A percentile compares a stretch with the other conserved stretches of the same genome.
phyloP scores from a whole-genome alignment of 2,797 vertebrate species.

The Pseudochromis fuscus region DNA sequence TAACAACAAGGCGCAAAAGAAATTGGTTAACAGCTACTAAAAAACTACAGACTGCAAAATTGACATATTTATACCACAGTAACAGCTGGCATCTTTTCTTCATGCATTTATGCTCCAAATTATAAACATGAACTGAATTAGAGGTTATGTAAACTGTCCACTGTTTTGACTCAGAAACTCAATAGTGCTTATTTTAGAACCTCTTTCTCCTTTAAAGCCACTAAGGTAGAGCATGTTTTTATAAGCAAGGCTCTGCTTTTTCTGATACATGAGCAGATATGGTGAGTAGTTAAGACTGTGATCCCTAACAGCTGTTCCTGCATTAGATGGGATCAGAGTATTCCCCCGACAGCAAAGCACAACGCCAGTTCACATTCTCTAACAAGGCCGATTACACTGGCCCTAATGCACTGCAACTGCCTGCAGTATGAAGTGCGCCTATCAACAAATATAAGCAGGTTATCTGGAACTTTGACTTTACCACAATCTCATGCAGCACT shows the following conservation, averaged over 20 bases:
- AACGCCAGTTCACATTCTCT: conserved; percentile 71
- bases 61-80: conserved; percentile 10
- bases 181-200: conserved; percentile 68
- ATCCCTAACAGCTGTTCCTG: conserved; percentile 83
- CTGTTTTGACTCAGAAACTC: conserved; percentile 51
- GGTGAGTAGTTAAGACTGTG: conserved; percentile 76
- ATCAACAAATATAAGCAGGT: background rate
- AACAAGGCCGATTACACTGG: conserved; percentile 68
- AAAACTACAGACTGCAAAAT: conserved; percentile 23
- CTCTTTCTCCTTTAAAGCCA: conserved; percentile 59
- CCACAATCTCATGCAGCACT: background rate
- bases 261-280: conserved; percentile 77
- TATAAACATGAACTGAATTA: conserved; percentile 44
- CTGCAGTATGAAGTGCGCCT: conserved; percentile 16
- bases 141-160: conserved; percentile 39
- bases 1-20: background rate
- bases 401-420: conserved; percentile 36
- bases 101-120: conserved; percentile 31
- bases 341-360: conserved; percentile 69
- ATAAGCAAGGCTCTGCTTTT: conserved; percentile 65
- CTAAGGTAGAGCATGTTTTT: conserved; percentile 70
- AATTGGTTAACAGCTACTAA: conserved; percentile 5
- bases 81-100: conserved; percentile 40
- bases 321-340: conserved; percentile 81
- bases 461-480: background rate